Base-by-base conservation (phyloP, 1,140 invertebrate species). In the Zelostemma sp. region DNA sequence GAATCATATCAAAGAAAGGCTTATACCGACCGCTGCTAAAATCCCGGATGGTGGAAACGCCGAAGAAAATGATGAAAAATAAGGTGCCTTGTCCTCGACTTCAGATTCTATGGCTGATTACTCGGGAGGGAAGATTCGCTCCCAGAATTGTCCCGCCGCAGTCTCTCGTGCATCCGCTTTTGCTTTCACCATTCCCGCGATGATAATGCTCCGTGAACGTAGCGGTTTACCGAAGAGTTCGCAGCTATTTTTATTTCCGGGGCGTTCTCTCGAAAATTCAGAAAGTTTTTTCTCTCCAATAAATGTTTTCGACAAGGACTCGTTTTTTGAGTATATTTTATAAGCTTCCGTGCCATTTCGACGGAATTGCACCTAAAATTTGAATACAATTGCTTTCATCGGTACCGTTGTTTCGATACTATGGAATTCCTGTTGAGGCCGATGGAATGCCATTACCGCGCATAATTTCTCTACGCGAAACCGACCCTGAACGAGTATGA, bases 141-240 rank as follows among this genome's bases (percentile, higher is more conserved):
- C 70, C 65, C 71, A 72, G 66, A 67, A 70, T 73, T 71, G 68
- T 77, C 71, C 66, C 51, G 60, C 53, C 60, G 65, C 68, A 73
- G 72, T 69, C 63, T 53, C 48, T 28, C 33, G 56, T 56, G 59
- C 68, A 76, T 76, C 72, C 74, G 74, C 73, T 73, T 73, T 78
- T 76, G 76, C 76, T 78, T 78, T 78, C 76, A 75, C 76, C 70
- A 68, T 74, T 76, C 72, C 49, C 72, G 71, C 61, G 64, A 74
- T 67, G 53, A 72, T 72, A 72, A 72, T 68, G 54, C 66, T 40
- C 31, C 45, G 3, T 21, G 58, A 68, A 68, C 55, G 55, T 54
- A 50, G 41, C 54, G 53, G 48, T 43, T 53, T 6, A 17, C 35
- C 54, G 59, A 58, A 53, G 54, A 62, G 31, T 68, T 68, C 55